Conservation (phyloP, 2,113 vertebrate species). For the Excalfactoria chinensis region DNA sequence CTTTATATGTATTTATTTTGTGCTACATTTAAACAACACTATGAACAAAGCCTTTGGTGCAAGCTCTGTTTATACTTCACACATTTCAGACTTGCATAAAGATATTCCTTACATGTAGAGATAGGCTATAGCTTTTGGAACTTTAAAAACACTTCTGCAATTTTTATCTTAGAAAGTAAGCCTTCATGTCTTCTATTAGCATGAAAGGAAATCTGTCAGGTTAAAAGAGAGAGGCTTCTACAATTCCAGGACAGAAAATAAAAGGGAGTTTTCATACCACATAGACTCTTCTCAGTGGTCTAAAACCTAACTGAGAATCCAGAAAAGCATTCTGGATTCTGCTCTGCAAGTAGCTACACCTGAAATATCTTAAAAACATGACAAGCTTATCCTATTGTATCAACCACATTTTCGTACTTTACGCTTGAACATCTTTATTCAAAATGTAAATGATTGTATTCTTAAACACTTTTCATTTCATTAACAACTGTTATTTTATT, state of each 20-base stretch:
- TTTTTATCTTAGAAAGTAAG: background rate
- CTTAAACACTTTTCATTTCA: background rate
- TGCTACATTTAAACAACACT: background rate
- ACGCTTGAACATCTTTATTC: background rate
- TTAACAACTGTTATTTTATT: background rate
- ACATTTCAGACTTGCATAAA: background rate
- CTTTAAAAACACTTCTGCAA: background rate
- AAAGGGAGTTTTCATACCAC: background rate
- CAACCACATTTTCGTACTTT: background rate
- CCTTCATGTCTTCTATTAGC: fast-evolving
- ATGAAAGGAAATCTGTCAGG: background rate
- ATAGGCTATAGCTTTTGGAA: background rate
- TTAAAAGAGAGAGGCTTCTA: background rate
- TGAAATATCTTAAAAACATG: background rate
- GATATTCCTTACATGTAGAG: background rate
- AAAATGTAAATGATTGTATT: background rate
- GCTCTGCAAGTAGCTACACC: background rate
- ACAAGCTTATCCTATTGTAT: background rate
- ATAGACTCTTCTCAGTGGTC: background rate
- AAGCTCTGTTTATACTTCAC: background rate
- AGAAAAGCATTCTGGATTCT: background rate
- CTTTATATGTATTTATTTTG: background rate
- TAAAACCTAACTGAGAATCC: fast-evolving
- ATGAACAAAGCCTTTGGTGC: background rate
- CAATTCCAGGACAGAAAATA: background rate